Evolutionary conservation across 2,888 invertebrate genomes (phyloP), one percentile per base, ranked within the genome.

Genomic region (Galerucella pusilla): DNA sequence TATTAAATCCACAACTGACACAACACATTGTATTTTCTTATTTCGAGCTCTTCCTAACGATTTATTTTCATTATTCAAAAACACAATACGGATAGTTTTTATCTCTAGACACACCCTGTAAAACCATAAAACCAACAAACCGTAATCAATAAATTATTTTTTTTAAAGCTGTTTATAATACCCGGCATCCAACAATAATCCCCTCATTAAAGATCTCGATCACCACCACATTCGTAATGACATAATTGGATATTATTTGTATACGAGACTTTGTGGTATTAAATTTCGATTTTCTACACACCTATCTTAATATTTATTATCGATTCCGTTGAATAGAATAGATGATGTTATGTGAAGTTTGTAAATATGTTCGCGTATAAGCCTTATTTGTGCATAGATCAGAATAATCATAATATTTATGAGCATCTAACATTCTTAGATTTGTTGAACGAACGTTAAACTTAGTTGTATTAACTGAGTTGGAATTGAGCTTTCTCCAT

Each of bases 201-300:
- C 79, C 67, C 79, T 80, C 81, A 82, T 81, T 82, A 82, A 81
- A 73, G 74, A 49, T 52, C 63, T 25, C 70, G 81, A 83, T 81
- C 78, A 77, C 79, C 75, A 77, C 73, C 81, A 82, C 81, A 82
- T 81, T 81, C 76, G 77, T 82, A 82, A 83, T 80, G 82, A 81
- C 80, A 82, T 83, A 82, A 83, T 83, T 82, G 81, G 79, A 75
- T 81, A 83, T 82, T 81, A 80, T 81, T 7, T 35, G 35, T 35
- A 80, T 81, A 83, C 80, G 79, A 78, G 74, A 78, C 74, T 74
- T 64, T 64, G 60, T 63, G 66, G 74, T 67, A 64, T 70, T 76
- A 73, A 68, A 46, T 68, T 72, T 68, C 61, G 63, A 68, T 16
- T 57, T 20, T 20, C 57, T 20, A 16, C 57, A 57, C 20, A 0